phyloP scores from a whole-genome alignment of 2,888 invertebrate genomes.

The Limnephilus auricula region DNA sequence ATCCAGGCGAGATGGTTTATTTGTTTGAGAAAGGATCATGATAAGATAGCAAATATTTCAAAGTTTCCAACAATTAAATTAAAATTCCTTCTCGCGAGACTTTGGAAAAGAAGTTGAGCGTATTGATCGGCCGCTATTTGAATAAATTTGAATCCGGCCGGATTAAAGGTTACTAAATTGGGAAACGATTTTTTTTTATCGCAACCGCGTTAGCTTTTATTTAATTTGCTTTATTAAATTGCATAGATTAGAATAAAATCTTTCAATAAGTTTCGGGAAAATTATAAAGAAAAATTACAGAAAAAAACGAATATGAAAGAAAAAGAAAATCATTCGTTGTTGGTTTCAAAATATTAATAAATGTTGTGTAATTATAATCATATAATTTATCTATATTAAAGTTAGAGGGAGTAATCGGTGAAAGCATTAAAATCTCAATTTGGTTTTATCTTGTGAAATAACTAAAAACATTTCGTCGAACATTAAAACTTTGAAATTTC shows the following conservation, averaged over 20 bases:
- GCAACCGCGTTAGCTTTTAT: conserved; percentile 22
- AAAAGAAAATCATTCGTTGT: not conserved
- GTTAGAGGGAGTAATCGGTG: not conserved
- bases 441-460: not conserved
- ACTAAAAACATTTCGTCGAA: not conserved
- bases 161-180: conserved; percentile 46
- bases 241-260: conserved; percentile 20
- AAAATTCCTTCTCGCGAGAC: conserved; percentile 51
- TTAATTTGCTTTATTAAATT: conserved; percentile 46
- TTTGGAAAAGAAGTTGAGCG: conserved; percentile 47
- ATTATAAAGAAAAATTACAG: not conserved
- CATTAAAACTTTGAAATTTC: not conserved
- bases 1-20: conserved; percentile 32
- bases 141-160: conserved; percentile 42
- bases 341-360: not conserved
- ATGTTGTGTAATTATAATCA: not conserved
- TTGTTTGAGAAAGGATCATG: conserved; percentile 50
- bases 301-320: not conserved
- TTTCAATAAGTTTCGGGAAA: conserved; percentile 31
- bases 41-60: conserved; percentile 50
- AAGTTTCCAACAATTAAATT: conserved; percentile 54
- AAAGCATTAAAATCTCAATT: not conserved
- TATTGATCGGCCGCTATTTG: conserved; percentile 50
- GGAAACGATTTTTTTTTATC: conserved; percentile 39
- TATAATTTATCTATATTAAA: not conserved